These are phyloP conservation scores for Penaeus japonicus DNA, from an alignment of 1,140 invertebrate genomes.

Conservation along the genomic window DNA sequence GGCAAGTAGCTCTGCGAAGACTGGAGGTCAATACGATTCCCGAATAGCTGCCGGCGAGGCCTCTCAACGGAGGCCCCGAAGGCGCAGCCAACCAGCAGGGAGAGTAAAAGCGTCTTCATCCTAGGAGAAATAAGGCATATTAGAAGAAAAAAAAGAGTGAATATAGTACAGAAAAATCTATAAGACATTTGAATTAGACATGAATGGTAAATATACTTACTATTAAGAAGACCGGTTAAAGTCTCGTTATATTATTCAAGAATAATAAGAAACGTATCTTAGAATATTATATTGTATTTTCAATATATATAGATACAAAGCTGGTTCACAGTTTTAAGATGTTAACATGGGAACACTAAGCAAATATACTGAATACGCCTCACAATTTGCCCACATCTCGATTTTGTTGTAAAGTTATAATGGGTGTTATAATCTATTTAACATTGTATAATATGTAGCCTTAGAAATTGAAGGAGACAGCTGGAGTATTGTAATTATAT, in stretches of 20 bases:
- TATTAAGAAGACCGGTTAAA: neutral
- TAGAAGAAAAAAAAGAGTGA: neutral
- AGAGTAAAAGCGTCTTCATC: constrained; percentile 19
- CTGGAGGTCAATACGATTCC: constrained; percentile 32
- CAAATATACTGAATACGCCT: neutral
- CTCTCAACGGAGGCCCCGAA: constrained; percentile 11
- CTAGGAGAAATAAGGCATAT: neutral
- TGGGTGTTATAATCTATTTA: neutral
- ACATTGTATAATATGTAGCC: neutral
- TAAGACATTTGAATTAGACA: no score
- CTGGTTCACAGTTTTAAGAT: neutral
- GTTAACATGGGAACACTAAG: neutral
- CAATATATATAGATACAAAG: constrained; percentile 42
- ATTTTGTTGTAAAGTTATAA: neutral
- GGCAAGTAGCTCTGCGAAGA: constrained; percentile 35
- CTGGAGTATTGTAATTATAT: constrained; percentile 49
- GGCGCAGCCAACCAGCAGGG: constrained; percentile 26
- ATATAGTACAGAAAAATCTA: neutral
- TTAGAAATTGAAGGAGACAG: constrained; percentile 4
- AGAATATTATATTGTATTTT: constrained; percentile 31
- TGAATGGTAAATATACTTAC: constrained; percentile 20
- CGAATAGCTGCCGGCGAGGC: constrained; percentile 32
- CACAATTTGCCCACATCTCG: neutral
- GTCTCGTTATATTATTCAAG: neutral
- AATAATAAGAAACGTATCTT: neutral